Conservation (phyloP, 2,113 vertebrate genomes). For the Pachycephala philippinensis region DNA sequence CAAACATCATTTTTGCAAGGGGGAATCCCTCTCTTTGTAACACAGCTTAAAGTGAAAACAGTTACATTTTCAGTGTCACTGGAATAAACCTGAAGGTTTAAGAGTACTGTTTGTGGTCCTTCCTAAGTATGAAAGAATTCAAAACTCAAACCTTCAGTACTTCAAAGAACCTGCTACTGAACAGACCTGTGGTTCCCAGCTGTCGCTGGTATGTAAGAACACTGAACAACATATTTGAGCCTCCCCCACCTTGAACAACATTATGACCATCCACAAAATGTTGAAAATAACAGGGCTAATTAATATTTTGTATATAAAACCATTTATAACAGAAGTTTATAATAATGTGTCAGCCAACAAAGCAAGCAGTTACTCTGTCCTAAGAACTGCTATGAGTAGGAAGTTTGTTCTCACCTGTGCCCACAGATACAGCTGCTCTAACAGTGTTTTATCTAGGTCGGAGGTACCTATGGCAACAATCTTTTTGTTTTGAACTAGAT, state of each 20-base stretch:
- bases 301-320: not conserved
- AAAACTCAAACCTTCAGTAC: not conserved
- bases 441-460: slow-evolving; percentile 90
- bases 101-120: not conserved
- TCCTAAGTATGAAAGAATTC: not conserved
- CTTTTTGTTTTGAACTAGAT: slow-evolving; percentile 83
- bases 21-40: not conserved
- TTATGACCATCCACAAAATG: not conserved
- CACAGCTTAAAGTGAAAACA: not conserved
- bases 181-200: not conserved
- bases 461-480: slow-evolving; percentile 94
- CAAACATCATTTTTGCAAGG: not conserved
- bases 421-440: slow-evolving; percentile 95
- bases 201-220: rapidly evolving
- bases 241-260: not conserved
- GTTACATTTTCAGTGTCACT: not conserved
- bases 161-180: not conserved
- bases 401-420: slow-evolving; percentile 82
- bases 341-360: not conserved
- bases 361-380: not conserved
- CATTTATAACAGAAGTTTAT: not conserved
- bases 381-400: not conserved
- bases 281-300: not conserved
- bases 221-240: not conserved
- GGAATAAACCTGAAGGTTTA: not conserved